Percentiles rank a stretch among this genome's conserved stretches.
These are phyloP conservation scores for Microtus richardsoni DNA, from an alignment of 2,113 vertebrate genomes.

Conservation along the genomic window DNA sequence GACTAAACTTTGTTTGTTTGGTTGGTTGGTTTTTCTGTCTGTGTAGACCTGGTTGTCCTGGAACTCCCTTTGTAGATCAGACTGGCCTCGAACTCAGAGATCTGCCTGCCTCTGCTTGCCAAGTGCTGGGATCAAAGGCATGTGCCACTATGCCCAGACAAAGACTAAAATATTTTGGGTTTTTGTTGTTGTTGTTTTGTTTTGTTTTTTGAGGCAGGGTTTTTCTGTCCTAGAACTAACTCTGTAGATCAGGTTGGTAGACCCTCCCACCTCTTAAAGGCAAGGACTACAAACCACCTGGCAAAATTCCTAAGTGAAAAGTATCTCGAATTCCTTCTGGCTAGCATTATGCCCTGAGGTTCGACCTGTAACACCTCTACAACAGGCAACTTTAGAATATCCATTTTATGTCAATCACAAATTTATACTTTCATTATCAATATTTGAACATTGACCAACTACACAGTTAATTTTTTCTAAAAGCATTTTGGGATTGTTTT, in stretches of 20 bases:
- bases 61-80: background rate
- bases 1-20: background rate
- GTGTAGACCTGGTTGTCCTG: background rate
- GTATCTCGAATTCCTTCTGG: background rate
- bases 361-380: background rate
- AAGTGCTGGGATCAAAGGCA: background rate
- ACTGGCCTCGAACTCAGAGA: background rate
- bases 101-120: background rate
- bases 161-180: background rate
- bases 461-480: slow-evolving; percentile 44
- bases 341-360: background rate
- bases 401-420: background rate
- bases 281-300: background rate
- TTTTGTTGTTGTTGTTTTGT: background rate
- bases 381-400: background rate
- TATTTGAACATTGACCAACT: background rate
- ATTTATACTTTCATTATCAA: slow-evolving; percentile 18
- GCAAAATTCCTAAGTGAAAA: background rate
- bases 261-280: background rate
- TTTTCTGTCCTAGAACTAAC: background rate
- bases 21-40: background rate
- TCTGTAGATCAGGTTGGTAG: background rate
- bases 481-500: background rate
- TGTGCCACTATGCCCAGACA: background rate
- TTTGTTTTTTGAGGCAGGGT: background rate